Evolutionary conservation across 2,113 vertebrate species (phyloP), one percentile per base, ranked within the genome.

Genomic region (Cyanoramphus novaezelandiae): DNA sequence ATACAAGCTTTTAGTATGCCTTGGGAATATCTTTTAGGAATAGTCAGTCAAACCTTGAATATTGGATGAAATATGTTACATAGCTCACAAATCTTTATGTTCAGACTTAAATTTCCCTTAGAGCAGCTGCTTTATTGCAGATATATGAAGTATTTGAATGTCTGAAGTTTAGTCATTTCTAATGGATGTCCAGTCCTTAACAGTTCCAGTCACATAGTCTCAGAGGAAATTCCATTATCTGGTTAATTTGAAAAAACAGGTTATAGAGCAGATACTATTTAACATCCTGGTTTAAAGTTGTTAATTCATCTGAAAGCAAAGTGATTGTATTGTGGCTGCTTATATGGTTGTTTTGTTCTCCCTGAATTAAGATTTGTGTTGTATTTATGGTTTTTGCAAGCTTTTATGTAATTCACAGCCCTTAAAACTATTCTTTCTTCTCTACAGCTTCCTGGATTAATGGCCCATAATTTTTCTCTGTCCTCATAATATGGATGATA

Each of bases 251-350:
- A 59, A 74, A 84, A 43, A 86, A 1, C 41, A 64, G 11, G 20
- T 93, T 94, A 25, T 72, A 46, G 27, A 77, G 52, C 71, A 87
- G 89, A 68, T 92, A 50, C 15, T 86, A 60, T 76, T 95, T 70
- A 91, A 79, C 53, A 86, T 94, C 46, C 71, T 88, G 33, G 63
- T 87, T 91, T 75, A 35, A 88, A 92, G 29, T 57, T 76, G 67
- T 92, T 94, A 77, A 92, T 77, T 49, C 81, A 41, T n/a, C 93
- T 94, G 90, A 76, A 86, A 88, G 33, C 35, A 75, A 92, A 95
- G 35, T 90, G 65, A 43, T 70, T 88, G 82, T 81, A 28, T 86
- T 86, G 68, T 6, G 28, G 44, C 62, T 93, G 17, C 47, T 70
- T 86, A 62, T 53, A 50, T 55, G 10, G 49, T 20, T 11, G 0